A percentile compares a stretch with the other conserved stretches of the same genome.
Evolutionary conservation across 1,140 invertebrate species (phyloP).

Genomic region (Dreissena rostriformis): DNA sequence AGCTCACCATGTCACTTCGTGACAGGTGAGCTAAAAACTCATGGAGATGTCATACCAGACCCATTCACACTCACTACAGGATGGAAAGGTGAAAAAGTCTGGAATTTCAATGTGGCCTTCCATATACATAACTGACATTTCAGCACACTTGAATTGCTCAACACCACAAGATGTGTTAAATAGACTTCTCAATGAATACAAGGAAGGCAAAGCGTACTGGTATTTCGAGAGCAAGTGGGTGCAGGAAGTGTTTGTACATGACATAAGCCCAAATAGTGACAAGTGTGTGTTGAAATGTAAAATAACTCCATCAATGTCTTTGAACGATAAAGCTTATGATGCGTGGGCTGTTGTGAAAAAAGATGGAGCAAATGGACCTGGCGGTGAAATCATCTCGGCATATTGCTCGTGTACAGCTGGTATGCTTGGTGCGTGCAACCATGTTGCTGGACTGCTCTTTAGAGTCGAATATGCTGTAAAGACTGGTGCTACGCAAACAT

Average conservation of each 20-base stretch:
- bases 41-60: neutral
- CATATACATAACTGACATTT: conserved; percentile 40
- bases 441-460: conserved; percentile 44
- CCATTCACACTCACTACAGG: neutral
- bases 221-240: conserved; percentile 51
- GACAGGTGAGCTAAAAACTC: neutral
- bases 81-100: conserved; percentile 39
- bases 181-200: conserved; percentile 41
- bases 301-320: conserved; percentile 42
- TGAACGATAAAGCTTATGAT: conserved; percentile 35
- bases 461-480: conserved; percentile 37
- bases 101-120: conserved; percentile 14
- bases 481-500: neutral
- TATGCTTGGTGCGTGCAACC: conserved; percentile 40
- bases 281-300: conserved; percentile 49
- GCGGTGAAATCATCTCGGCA: conserved; percentile 21
- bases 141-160: conserved; percentile 9
- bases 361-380: neutral
- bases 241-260: conserved; percentile 35
- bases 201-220: conserved; percentile 48
- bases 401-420: conserved; percentile 50
- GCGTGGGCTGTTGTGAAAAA: conserved; percentile 37
- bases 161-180: neutral
- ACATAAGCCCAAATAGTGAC: conserved; percentile 1
- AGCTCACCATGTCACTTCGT: too few species aligned